Percentiles rank a stretch among this genome's conserved stretches.
phyloP scores from a whole-genome alignment of 2,888 invertebrate genomes.

The Apantesis nais region DNA sequence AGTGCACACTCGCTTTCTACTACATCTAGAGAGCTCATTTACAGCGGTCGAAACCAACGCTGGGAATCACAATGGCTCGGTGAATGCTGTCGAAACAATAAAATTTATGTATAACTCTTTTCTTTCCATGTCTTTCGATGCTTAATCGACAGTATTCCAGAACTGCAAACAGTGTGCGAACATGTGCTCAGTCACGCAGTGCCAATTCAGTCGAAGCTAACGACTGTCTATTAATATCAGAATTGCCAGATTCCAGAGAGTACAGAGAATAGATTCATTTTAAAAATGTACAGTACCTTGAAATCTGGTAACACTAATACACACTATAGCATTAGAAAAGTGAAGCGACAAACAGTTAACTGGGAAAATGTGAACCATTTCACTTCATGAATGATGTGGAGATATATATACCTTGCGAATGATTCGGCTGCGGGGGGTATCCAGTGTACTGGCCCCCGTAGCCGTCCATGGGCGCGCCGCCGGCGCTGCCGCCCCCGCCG shows the following conservation, averaged over 20 bases:
- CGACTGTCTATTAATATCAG: constrained; percentile 48
- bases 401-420: constrained; percentile 90
- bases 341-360: constrained; percentile 29
- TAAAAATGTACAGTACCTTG: not conserved
- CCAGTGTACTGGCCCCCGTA: constrained; percentile 88
- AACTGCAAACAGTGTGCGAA: constrained; percentile 27
- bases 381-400: not conserved
- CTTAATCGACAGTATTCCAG: constrained; percentile 23
- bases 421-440: constrained; percentile 88
- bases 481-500: constrained; percentile 88
- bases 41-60: constrained; percentile 46
- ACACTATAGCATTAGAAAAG: constrained; percentile 12
- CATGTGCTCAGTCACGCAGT: constrained; percentile 47
- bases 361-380: not conserved
- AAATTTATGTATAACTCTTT: not conserved
- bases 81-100: constrained; percentile 16
- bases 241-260: constrained; percentile 9
- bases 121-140: not conserved
- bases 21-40: constrained; percentile 56
- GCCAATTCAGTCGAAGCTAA: constrained; percentile 50
- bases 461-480: constrained; percentile 91
- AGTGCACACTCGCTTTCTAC: constrained; percentile 30
- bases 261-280: not conserved
- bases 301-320: constrained; percentile 14
- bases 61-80: constrained; percentile 21